A percentile compares a stretch with the other conserved stretches of the same genome.
Evolutionary conservation across 2,888 invertebrate species (phyloP).

Genomic region (Alitta virens): DNA sequence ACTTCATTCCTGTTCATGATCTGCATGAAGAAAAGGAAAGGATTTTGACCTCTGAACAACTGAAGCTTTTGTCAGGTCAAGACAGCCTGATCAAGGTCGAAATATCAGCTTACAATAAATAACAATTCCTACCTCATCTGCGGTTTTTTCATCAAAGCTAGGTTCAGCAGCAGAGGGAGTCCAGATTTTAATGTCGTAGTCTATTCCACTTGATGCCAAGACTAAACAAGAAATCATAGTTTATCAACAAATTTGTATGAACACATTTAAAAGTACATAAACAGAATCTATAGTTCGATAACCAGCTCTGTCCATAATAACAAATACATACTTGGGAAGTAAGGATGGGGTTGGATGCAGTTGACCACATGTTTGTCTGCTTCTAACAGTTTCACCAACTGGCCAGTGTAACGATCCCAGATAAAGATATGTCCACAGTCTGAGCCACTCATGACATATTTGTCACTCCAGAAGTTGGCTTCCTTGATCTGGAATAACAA

Average conservation of each 20-base stretch:
- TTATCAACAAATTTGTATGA: neutral
- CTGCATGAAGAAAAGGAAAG: conserved; percentile 57
- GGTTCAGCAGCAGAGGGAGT: conserved; percentile 67
- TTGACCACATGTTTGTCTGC: conserved; percentile 81
- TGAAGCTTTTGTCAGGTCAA: too few relatives aligned
- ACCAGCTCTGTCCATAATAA: too few relatives aligned
- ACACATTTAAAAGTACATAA: too few relatives aligned
- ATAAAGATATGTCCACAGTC: conserved; percentile 85
- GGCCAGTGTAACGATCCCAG: conserved; percentile 73
- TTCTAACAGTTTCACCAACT: conserved; percentile 72
- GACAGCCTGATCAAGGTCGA: too few relatives aligned
- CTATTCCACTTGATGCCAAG: conserved; percentile 82
- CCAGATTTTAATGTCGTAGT: conserved; percentile 83
- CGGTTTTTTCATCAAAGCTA: conserved; percentile 65
- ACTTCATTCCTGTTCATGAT: conserved; percentile 74
- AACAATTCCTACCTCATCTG: conserved; percentile 61
- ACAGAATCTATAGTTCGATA: too few relatives aligned
- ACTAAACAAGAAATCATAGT: conserved; percentile 39
- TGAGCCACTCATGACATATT: conserved; percentile 81
- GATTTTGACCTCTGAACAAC: too few relatives aligned
- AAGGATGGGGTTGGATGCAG: conserved; percentile 81
- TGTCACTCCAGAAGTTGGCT: conserved; percentile 79
- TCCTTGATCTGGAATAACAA: conserved; percentile 71
- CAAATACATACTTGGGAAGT: conserved; percentile 56
- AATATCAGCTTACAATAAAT: too few relatives aligned